Evolutionary conservation across 35 echinoderm and acorn worm genomes (phyloP).

Genomic region (Stichopus chloronotus): DNA sequence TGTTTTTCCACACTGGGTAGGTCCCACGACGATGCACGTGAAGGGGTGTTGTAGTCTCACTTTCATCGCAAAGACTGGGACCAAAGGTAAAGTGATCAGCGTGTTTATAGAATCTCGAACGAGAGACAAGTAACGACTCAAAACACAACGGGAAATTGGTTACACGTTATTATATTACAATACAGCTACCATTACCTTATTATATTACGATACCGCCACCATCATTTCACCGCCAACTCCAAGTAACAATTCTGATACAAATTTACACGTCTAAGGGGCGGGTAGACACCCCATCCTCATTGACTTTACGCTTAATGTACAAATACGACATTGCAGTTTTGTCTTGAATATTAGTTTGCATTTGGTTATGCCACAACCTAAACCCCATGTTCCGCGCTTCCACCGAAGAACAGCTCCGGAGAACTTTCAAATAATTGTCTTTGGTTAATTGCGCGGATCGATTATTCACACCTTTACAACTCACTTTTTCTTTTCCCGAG

Average conservation of each 20-base stretch:
- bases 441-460: neutral
- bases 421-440: neutral
- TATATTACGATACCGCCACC: no score
- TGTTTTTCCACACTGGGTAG: conserved; percentile 75
- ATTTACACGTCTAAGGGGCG: conserved; percentile 56
- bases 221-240: no score
- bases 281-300: conserved; percentile 52
- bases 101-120: no score
- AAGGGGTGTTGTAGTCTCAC: conserved; percentile 60
- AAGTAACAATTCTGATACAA: no score
- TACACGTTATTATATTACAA: no score
- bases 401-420: no score
- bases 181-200: no score
- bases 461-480: conserved; percentile 62
- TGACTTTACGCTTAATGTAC: conserved; percentile 70
- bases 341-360: conserved; percentile 58
- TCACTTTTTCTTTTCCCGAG: no score
- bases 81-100: no score
- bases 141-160: no score
- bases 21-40: conserved; percentile 8
- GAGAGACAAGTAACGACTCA: no score
- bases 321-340: conserved; percentile 70
- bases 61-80: conserved; percentile 14
- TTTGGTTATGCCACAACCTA: conserved; percentile 22
- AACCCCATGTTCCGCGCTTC: no score